These are phyloP conservation scores for Fratercula arctica DNA, from an alignment of 2,797 vertebrate species.

Conservation along the genomic window DNA sequence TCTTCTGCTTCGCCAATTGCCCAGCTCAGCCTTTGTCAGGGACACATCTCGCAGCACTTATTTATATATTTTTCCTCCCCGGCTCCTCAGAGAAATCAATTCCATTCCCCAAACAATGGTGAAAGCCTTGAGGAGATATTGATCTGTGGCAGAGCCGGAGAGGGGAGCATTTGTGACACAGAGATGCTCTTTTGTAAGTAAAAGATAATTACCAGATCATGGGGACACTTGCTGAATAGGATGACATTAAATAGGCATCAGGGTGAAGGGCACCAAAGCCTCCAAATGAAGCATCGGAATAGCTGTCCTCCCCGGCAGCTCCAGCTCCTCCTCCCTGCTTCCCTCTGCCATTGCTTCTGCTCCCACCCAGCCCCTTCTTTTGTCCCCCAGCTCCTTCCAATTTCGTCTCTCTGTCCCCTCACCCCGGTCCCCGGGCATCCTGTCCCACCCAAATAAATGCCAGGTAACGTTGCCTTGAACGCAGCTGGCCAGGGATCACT, in stretches of 20 bases:
- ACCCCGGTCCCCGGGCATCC: background rate
- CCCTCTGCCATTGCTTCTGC: background rate
- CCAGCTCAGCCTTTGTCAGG: conserved; percentile 4
- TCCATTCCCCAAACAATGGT: conserved; percentile 72
- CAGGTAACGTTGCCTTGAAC: rapidly evolving
- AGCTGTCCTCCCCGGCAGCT: background rate
- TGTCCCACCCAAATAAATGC: background rate
- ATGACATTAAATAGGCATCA: conserved; percentile 68
- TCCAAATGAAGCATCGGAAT: background rate
- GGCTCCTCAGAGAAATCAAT: conserved; percentile 59
- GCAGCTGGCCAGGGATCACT: background rate
- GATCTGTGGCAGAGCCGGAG: conserved; percentile 66
- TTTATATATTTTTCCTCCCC: conserved; percentile 41
- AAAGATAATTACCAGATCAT: conserved; percentile 79
- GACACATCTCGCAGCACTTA: background rate
- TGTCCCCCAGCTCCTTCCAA: background rate
- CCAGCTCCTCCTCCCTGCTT: conserved; percentile 40
- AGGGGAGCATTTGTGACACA: conserved; percentile 70
- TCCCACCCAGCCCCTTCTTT: background rate
- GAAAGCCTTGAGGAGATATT: conserved; percentile 72
- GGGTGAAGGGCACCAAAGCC: conserved; percentile 65
- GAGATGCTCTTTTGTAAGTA: conserved; percentile 75
- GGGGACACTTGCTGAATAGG: conserved; percentile 71
- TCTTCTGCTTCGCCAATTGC: background rate
- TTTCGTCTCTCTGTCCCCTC: background rate